These are phyloP conservation scores for Acanthacorydalis orientalis DNA, from an alignment of 2,888 invertebrate species.

Conservation along the genomic window DNA sequence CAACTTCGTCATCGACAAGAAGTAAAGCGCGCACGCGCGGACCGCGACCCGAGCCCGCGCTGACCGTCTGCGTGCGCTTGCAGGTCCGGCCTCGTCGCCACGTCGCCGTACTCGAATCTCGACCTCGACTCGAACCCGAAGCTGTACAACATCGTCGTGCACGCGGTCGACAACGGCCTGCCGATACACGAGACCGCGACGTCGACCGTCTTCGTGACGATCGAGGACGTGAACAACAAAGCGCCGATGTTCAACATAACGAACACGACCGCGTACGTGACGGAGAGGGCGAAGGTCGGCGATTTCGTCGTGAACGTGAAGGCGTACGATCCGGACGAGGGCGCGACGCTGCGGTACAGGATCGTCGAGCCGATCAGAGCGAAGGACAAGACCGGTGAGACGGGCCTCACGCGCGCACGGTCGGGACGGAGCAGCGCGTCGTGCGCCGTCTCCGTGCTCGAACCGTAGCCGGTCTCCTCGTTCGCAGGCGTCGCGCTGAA, in stretches of 20 bases:
- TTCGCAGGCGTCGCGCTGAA: constrained; percentile 37
- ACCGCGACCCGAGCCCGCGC: too few species aligned
- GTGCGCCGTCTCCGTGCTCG: too few species aligned
- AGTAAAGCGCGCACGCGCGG: constrained; percentile 33
- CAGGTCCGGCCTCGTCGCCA: constrained; percentile 52
- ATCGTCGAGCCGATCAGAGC: constrained; percentile 51
- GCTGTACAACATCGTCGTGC: constrained; percentile 50
- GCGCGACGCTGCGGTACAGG: constrained; percentile 48
- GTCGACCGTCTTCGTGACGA: constrained; percentile 52
- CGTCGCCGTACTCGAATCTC: constrained; percentile 53
- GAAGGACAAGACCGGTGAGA: constrained; percentile 55
- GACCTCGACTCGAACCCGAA: constrained; percentile 52
- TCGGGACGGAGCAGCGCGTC: too few species aligned
- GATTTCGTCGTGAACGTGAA: constrained; percentile 43
- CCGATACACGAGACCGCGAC: constrained; percentile 65
- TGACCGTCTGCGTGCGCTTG: too few species aligned
- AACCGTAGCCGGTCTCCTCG: too few species aligned
- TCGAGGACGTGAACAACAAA: constrained; percentile 67
- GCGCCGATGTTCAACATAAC: constrained; percentile 53
- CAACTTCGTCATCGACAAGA: constrained; percentile 57
- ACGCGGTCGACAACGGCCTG: constrained; percentile 57
- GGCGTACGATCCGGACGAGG: constrained; percentile 55
- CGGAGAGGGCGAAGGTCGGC: constrained; percentile 46
- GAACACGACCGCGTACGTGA: constrained; percentile 49
- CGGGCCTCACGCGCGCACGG: too few species aligned